These are phyloP conservation scores for Lamprologus callipterus DNA, from an alignment of 2,113 vertebrate species.

Conservation along the genomic window DNA sequence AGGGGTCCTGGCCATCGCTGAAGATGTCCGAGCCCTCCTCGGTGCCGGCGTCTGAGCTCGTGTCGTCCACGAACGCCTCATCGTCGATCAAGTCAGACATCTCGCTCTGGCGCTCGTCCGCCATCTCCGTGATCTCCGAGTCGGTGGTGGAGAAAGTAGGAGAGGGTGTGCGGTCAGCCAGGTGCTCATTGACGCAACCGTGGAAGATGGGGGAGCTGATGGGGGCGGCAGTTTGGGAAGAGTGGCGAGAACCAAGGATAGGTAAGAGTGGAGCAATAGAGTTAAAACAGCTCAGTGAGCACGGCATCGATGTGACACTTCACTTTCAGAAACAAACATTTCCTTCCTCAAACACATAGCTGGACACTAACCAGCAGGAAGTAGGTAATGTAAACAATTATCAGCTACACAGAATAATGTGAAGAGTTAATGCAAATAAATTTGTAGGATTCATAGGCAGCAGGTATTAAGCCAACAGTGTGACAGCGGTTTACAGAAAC, in stretches of 20 bases:
- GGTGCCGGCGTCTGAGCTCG: constrained; percentile 94
- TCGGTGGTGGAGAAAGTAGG: constrained; percentile 98
- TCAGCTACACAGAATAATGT: not conserved
- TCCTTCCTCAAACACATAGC: not conserved
- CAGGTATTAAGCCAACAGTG: constrained; percentile 13
- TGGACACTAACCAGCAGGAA: not conserved
- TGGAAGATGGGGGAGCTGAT: constrained; percentile 97
- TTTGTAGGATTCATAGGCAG: not conserved
- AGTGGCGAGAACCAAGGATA: constrained; percentile 10
- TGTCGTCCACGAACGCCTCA: constrained; percentile 96
- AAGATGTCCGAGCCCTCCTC: constrained; percentile 98
- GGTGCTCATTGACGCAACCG: constrained; percentile 95
- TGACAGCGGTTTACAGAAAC: constrained; percentile 3
- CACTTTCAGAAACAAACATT: not conserved
- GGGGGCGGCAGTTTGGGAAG: constrained; percentile 13
- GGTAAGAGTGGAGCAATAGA: constrained; percentile 10
- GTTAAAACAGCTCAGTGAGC: constrained; percentile 15
- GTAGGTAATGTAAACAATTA: not conserved
- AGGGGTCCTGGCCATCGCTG: constrained; percentile 97
- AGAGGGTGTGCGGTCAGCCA: constrained; percentile 97
- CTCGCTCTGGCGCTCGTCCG: constrained; percentile 95
- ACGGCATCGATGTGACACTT: not conserved
- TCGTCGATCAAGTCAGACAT: constrained; percentile 97
- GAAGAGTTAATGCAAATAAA: not conserved
- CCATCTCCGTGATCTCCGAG: constrained; percentile 97